Percentiles rank a stretch among this genome's conserved stretches.
Evolutionary conservation across 1,140 invertebrate genomes (phyloP).

Genomic region (Planococcus citri): DNA sequence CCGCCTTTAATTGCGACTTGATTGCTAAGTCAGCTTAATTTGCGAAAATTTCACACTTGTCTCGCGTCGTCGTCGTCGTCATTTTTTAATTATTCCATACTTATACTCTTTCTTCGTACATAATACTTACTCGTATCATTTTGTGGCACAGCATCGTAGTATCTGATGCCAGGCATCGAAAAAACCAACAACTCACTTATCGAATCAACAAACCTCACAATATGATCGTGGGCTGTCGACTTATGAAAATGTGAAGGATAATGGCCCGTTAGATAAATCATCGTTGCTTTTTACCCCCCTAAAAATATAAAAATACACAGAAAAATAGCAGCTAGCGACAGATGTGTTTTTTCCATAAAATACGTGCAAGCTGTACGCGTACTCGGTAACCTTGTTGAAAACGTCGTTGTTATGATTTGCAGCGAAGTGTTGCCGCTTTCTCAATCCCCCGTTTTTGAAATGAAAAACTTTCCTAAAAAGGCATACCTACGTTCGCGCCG

Average conservation of each 20-base stretch:
- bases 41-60: neutral
- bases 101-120: no score
- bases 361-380: neutral
- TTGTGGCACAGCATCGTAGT: no score
- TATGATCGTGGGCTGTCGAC: neutral
- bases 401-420: neutral
- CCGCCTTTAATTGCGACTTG: neutral
- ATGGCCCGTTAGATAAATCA: no score
- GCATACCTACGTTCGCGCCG: no score
- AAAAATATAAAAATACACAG: no score
- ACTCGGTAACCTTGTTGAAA: neutral
- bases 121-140: no score
- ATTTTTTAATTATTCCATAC: neutral
- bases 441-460: no score
- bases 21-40: neutral
- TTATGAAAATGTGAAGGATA: neutral
- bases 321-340: neutral
- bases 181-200: no score
- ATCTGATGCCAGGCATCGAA: no score
- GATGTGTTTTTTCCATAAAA: neutral
- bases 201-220: no score
- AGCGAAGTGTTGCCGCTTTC: neutral
- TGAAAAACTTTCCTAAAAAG: no score
- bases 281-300: no score
- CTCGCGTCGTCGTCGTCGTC: neutral